Evolutionary conservation across 2,888 invertebrate genomes (phyloP).

Genomic region (Scaptomyza reducta): DNA sequence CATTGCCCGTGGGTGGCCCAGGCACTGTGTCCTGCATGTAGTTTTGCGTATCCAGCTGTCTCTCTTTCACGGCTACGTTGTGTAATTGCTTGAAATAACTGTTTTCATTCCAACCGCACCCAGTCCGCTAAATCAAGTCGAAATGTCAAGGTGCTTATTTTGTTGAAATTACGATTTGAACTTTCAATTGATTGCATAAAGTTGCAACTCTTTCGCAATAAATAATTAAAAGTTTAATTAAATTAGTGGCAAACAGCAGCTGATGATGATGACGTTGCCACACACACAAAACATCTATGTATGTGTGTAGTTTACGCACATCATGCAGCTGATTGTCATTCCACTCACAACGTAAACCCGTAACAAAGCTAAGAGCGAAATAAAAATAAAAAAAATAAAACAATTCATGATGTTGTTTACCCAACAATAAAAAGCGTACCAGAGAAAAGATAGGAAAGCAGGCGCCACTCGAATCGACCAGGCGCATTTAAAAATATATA

Average conservation of each 20-base stretch:
- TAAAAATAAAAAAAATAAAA: constrained; percentile 4
- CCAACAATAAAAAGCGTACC: constrained; percentile 22
- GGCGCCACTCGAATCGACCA: constrained; percentile 38
- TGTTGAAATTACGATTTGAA: constrained; percentile 6
- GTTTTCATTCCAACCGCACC: constrained; percentile 20
- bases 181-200: not conserved
- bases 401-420: constrained; percentile 30
- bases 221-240: constrained; percentile 37
- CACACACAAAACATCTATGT: constrained; percentile 4
- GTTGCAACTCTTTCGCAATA: not conserved
- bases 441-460: constrained; percentile 18
- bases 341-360: constrained; percentile 17
- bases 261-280: constrained; percentile 15
- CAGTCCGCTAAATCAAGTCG: constrained; percentile 47
- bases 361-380: constrained; percentile 10
- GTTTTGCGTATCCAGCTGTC: constrained; percentile 20
- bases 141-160: constrained; percentile 60
- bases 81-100: constrained; percentile 49
- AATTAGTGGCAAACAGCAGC: constrained; percentile 24
- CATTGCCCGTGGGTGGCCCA: constrained; percentile 43
- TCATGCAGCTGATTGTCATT: constrained; percentile 52
- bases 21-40: constrained; percentile 16
- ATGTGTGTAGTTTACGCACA: constrained; percentile 22
- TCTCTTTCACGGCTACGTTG: constrained; percentile 10
- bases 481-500: constrained; percentile 18